Evolutionary conservation across 2,888 invertebrate genomes (phyloP).

Genomic region (Lithosia quadra): DNA sequence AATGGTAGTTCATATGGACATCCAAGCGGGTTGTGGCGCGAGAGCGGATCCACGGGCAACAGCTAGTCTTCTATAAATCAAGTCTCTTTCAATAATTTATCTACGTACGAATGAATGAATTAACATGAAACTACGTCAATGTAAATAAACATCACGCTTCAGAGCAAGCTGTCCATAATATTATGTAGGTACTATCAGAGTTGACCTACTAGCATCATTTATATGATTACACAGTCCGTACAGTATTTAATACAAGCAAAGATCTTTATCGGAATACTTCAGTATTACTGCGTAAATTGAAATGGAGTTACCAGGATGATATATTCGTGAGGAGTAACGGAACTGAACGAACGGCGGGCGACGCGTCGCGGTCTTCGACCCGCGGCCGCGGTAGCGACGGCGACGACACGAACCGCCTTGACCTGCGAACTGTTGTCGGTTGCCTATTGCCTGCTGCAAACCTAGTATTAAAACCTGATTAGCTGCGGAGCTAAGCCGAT

Average conservation of each 20-base stretch:
- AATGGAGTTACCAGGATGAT: conserved; percentile 49
- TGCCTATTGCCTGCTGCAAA: conserved; percentile 67
- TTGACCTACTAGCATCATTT: conserved; percentile 49
- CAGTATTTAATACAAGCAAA: conserved; percentile 26
- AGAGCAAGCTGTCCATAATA: conserved; percentile 25
- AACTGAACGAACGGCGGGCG: conserved; percentile 69
- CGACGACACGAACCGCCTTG: conserved; percentile 74
- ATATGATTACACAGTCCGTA: conserved; percentile 43
- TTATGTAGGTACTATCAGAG: conserved; percentile 34
- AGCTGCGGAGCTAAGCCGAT: conserved; percentile 46
- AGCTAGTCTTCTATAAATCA: conserved; percentile 59
- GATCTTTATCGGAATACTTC: conserved; percentile 18
- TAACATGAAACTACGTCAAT: conserved; percentile 30
- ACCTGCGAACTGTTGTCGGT: conserved; percentile 73
- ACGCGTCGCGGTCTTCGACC: conserved; percentile 76
- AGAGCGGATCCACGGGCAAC: too few relatives aligned
- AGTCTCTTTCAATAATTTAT: conserved; percentile 40
- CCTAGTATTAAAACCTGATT: conserved; percentile 66
- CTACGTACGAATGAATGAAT: conserved; percentile 33
- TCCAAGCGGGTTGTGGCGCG: too few relatives aligned
- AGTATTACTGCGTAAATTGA: conserved; percentile 9
- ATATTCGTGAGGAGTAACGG: conserved; percentile 73
- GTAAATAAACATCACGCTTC: conserved; percentile 34
- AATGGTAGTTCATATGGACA: too few relatives aligned
- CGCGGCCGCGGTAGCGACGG: conserved; percentile 57